Percentiles rank a stretch among this genome's conserved stretches.
Conservation (phyloP, 2,113 vertebrate species). For the Sitta europaea region DNA sequence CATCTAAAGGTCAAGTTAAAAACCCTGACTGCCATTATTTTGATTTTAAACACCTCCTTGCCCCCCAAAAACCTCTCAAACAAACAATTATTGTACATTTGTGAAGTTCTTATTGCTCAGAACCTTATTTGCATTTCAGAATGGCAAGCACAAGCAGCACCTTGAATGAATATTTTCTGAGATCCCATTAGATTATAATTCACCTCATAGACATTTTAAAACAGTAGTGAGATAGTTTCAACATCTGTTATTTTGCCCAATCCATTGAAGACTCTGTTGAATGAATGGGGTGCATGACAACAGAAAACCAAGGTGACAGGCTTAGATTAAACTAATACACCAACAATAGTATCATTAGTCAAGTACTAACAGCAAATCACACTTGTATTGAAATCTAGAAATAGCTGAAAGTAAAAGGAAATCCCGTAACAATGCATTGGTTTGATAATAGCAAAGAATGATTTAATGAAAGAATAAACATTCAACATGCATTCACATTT, state of each 20-base stretch:
- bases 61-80: neutral
- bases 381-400: slow-evolving; percentile 44
- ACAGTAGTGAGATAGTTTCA: neutral
- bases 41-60: neutral
- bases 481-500: slow-evolving; percentile 50
- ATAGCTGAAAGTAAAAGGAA: slow-evolving; percentile 42
- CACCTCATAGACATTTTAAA: neutral
- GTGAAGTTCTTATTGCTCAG: neutral
- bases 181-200: neutral
- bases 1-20: neutral
- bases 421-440: slow-evolving; percentile 15
- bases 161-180: neutral
- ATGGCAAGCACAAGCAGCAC: neutral
- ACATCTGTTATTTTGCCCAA: slow-evolving; percentile 1
- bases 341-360: slow-evolving; percentile 57
- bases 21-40: neutral
- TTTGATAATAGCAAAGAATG: slow-evolving; percentile 56
- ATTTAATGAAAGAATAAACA: slow-evolving; percentile 56
- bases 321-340: slow-evolving; percentile 53
- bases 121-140: neutral
- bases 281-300: slow-evolving; percentile 13
- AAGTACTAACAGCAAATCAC: slow-evolving; percentile 29
- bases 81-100: neutral
- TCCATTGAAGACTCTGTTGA: neutral
- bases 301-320: slow-evolving; percentile 39